These are phyloP conservation scores for Numida meleagris DNA, from an alignment of 2,113 vertebrate species.

Conservation along the genomic window DNA sequence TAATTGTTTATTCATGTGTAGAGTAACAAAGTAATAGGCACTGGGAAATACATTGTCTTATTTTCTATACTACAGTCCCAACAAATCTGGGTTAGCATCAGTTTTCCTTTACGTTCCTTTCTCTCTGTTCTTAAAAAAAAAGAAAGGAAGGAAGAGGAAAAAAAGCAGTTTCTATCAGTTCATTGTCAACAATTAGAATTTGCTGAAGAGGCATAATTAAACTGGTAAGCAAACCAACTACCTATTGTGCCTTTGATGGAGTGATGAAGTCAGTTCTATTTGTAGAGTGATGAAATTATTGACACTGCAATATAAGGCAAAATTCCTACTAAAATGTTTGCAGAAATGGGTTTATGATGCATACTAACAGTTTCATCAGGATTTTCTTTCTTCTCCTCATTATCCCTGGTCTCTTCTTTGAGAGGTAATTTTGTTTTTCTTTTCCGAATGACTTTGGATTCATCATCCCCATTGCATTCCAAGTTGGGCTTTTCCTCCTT, in stretches of 20 bases:
- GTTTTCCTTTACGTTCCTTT: neutral
- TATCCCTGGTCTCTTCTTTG: slow-evolving; percentile 77
- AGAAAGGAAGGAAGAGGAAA: neutral
- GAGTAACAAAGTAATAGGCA: neutral
- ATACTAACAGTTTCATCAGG: slow-evolving; percentile 80
- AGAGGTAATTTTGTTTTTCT: slow-evolving; percentile 76
- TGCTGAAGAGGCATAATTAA: neutral
- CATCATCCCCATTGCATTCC: slow-evolving; percentile 79
- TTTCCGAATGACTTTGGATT: slow-evolving; percentile 78
- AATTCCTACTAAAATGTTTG: neutral
- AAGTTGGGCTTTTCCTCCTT: slow-evolving; percentile 74
- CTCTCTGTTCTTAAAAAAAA: neutral
- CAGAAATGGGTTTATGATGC: neutral
- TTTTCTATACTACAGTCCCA: neutral
- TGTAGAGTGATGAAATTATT: neutral
- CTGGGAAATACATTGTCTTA: neutral
- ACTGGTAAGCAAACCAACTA: neutral
- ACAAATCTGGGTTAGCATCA: neutral
- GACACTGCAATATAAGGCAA: neutral
- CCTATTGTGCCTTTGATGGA: neutral
- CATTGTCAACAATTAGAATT: neutral
- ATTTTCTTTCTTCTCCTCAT: slow-evolving; percentile 74
- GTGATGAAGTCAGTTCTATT: neutral
- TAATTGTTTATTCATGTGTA: neutral
- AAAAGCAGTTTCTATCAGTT: neutral